These are phyloP conservation scores for Lamprologus ornatipinnis DNA, from an alignment of 2,113 vertebrate species.

Conservation along the genomic window DNA sequence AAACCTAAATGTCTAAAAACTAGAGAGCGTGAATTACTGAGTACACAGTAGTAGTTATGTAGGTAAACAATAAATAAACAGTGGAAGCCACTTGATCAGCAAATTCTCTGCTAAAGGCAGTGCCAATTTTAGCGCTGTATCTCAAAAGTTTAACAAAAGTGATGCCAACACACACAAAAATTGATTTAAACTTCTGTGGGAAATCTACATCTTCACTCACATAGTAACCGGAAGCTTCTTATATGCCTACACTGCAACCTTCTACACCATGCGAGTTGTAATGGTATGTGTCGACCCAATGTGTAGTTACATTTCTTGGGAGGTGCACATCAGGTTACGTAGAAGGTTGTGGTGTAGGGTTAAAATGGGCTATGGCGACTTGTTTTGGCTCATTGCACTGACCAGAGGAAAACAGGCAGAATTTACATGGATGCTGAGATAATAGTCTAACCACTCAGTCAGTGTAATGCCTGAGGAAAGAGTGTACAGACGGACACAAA, in stretches of 20 bases:
- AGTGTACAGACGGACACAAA: neutral
- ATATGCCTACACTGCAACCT: neutral
- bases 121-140: neutral
- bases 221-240: neutral
- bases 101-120: neutral
- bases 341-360: neutral
- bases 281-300: neutral
- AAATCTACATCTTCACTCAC: neutral
- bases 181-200: neutral
- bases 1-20: neutral
- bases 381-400: neutral
- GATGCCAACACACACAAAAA: neutral
- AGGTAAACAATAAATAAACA: neutral
- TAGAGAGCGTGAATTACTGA: neutral
- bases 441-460: neutral
- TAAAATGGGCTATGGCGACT: neutral
- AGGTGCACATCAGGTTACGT: neutral
- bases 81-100: neutral
- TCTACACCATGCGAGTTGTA: neutral
- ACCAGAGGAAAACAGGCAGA: neutral
- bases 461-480: neutral
- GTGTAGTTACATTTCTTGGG: neutral
- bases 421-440: neutral
- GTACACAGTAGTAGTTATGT: neutral
- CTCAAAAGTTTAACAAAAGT: neutral